Percentiles rank a stretch among this genome's conserved stretches.
Conservation (phyloP, 2,888 invertebrate species). For the Hyles lineata region DNA sequence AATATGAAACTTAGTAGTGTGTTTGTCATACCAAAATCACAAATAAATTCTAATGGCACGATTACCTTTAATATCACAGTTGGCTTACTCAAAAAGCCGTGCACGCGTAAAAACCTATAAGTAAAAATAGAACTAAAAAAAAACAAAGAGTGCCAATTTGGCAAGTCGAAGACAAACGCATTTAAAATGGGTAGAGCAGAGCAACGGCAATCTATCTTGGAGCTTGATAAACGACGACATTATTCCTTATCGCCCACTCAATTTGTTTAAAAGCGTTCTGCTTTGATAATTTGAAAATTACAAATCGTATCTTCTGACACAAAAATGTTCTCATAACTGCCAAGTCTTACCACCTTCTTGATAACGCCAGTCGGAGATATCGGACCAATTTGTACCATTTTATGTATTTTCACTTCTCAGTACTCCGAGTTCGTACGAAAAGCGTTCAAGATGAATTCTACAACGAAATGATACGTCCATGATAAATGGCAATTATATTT, state of each 20-base stretch:
- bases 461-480: background rate
- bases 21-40: too few relatives aligned
- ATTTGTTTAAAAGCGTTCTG: conserved; percentile 85
- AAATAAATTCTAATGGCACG: too few relatives aligned
- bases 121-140: conserved; percentile 69
- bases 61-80: too few relatives aligned
- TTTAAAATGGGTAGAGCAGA: conserved; percentile 85
- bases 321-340: conserved; percentile 80
- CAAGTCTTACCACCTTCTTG: conserved; percentile 65
- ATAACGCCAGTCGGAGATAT: conserved; percentile 61
- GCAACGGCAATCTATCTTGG: conserved; percentile 81
- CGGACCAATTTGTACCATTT: conserved; percentile 67
- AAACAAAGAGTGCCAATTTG: conserved; percentile 82
- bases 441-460: conserved; percentile 25
- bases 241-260: conserved; percentile 85
- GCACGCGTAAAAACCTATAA: conserved; percentile 6
- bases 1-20: too few relatives aligned
- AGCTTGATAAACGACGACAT: conserved; percentile 85
- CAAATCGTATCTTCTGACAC: conserved; percentile 82
- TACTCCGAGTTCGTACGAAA: conserved; percentile 36
- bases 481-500: background rate
- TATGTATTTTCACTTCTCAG: conserved; percentile 57
- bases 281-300: conserved; percentile 85
- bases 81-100: background rate
- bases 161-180: conserved; percentile 84